Conservation (phyloP, 2,888 invertebrate genomes). For the Hymenopus coronatus region DNA sequence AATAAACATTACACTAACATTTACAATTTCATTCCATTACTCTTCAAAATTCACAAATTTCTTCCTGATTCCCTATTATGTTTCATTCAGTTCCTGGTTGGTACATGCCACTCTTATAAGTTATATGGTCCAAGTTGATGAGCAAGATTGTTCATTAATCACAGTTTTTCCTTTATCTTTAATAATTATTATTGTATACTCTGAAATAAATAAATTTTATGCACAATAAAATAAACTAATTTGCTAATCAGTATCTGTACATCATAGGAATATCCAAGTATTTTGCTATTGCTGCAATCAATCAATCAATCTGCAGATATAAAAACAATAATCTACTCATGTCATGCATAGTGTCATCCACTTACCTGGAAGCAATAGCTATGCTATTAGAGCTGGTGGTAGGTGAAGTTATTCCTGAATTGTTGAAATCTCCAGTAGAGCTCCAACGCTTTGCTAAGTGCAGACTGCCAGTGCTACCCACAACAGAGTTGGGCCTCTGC, state of each 20-base stretch:
- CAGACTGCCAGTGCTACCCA: constrained; percentile 32
- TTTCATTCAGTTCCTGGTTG: no score
- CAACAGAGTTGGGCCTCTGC: constrained; percentile 47
- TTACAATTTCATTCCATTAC: no score
- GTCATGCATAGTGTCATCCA: constrained; percentile 31
- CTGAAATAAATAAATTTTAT: background rate
- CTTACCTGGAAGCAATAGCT: constrained; percentile 49
- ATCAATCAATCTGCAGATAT: background rate
- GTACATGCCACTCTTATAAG: no score
- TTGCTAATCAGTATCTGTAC: background rate
- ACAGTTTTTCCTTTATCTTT: background rate
- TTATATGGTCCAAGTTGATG: no score
- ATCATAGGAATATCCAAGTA: background rate
- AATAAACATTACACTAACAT: no score
- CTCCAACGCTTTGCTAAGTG: constrained; percentile 73
- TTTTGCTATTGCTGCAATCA: background rate
- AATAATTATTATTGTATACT: background rate
- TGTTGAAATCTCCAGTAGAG: constrained; percentile 79
- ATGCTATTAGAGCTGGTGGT: constrained; percentile 4
- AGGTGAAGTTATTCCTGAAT: constrained; percentile 38
- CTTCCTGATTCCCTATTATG: no score
- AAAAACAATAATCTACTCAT: background rate
- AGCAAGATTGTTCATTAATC: no score
- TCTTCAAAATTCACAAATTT: no score
- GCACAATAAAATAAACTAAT: background rate